Evolutionary conservation across 2,888 invertebrate species (phyloP).

Genomic region (Luperina testacea): DNA sequence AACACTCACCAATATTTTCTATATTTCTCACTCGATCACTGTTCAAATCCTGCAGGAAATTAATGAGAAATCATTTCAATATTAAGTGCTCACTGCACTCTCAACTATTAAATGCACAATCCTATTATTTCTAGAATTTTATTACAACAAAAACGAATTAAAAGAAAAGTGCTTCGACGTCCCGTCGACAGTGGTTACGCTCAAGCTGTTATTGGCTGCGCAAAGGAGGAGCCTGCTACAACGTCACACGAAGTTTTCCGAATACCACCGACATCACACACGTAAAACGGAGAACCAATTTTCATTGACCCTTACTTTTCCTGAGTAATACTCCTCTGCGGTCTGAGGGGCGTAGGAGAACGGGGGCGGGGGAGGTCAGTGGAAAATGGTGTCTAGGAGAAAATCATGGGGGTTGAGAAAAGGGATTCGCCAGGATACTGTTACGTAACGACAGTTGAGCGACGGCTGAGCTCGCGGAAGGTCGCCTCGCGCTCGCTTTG

Average conservation of each 20-base stretch:
- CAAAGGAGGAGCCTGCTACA: slow-evolving; percentile 81
- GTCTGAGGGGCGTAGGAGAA: not conserved
- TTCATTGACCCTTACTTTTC: slow-evolving; percentile 65
- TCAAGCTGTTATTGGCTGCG: slow-evolving; percentile 72
- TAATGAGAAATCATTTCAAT: not conserved
- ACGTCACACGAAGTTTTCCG: slow-evolving; percentile 79
- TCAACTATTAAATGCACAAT: not conserved
- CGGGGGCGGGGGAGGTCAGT: slow-evolving; percentile 70
- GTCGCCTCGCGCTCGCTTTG: slow-evolving; percentile 73
- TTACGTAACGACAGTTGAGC: slow-evolving; percentile 88
- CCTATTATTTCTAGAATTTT: not conserved
- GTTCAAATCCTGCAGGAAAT: not conserved
- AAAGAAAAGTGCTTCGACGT: slow-evolving; percentile 38
- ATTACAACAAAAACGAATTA: slow-evolving; percentile 27
- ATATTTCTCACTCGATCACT: not conserved
- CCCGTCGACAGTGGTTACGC: slow-evolving; percentile 68
- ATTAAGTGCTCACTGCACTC: not conserved
- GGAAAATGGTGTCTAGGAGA: slow-evolving; percentile 71
- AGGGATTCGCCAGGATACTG: slow-evolving; percentile 83
- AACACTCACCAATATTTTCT: slow-evolving; percentile 8
- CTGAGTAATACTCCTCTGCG: slow-evolving; percentile 2
- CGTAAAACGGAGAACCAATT: slow-evolving; percentile 67
- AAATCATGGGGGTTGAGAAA: slow-evolving; percentile 77
- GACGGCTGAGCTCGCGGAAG: slow-evolving; percentile 74
- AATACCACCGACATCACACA: slow-evolving; percentile 71